Conservation (phyloP, 2,888 invertebrate species). For the Zonitis immaculata region DNA sequence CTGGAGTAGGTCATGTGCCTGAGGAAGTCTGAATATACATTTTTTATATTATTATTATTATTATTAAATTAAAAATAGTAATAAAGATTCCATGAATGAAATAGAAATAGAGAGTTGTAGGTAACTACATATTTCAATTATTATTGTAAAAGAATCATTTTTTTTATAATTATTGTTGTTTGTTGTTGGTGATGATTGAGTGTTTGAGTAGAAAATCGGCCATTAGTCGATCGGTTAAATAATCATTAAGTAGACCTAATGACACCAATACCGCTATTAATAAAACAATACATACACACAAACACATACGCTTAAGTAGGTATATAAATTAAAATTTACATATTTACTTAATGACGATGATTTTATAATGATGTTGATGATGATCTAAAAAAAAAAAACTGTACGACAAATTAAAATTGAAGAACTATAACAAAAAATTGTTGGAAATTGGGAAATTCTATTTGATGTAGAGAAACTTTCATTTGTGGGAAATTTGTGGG, state of each 20-base stretch:
- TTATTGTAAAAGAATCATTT: too few species aligned
- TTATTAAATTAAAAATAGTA: too few species aligned
- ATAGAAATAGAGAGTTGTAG: background rate
- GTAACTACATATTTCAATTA: too few species aligned
- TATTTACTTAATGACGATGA: background rate
- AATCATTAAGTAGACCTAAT: conserved; percentile 11
- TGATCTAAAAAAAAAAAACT: too few species aligned
- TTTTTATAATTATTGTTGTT: background rate
- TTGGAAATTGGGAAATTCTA: too few species aligned
- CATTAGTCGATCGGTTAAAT: background rate
- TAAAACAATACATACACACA: conserved; percentile 7
- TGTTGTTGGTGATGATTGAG: background rate
- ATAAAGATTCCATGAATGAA: too few species aligned
- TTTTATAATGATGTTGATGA: background rate
- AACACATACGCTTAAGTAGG: too few species aligned
- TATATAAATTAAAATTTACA: background rate
- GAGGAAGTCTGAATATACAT: conserved; percentile 4
- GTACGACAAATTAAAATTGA: too few species aligned
- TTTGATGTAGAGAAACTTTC: too few species aligned
- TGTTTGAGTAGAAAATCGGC: background rate
- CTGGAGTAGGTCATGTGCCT: conserved; percentile 14
- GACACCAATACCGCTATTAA: conserved; percentile 12
- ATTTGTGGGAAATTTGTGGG: too few species aligned
- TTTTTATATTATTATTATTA: too few species aligned
- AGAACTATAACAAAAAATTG: too few species aligned